Conservation (phyloP, 2,113 vertebrate species). For the Hirundichthys speculiger region DNA sequence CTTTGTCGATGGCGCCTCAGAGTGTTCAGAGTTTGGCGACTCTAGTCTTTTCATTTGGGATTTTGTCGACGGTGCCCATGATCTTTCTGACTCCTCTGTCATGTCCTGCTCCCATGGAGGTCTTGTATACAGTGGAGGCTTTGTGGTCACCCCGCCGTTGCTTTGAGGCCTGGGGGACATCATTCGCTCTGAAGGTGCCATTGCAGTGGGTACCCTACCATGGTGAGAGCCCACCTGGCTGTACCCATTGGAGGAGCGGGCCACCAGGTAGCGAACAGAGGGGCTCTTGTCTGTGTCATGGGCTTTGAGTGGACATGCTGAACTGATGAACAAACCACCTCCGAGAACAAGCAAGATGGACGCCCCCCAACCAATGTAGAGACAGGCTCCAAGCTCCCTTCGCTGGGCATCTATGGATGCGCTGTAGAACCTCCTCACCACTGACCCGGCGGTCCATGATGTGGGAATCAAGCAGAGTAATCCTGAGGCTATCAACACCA, state of each 20-base stretch:
- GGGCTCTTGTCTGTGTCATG: slow-evolving; percentile 77
- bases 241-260: slow-evolving; percentile 59
- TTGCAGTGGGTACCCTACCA: slow-evolving; percentile 27
- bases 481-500: slow-evolving; percentile 79
- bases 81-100: slow-evolving; percentile 39
- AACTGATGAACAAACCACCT: slow-evolving; percentile 87
- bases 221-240: slow-evolving; percentile 28
- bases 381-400: slow-evolving; percentile 86
- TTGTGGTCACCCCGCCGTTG: slow-evolving; percentile 23
- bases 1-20: slow-evolving; percentile 59
- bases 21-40: slow-evolving; percentile 49
- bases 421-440: slow-evolving; percentile 90
- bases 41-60: slow-evolving; percentile 61
- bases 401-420: slow-evolving; percentile 81
- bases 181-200: slow-evolving; percentile 24
- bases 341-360: slow-evolving; percentile 85
- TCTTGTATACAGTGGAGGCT: slow-evolving; percentile 34
- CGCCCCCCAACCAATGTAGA: slow-evolving; percentile 92
- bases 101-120: slow-evolving; percentile 18
- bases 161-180: slow-evolving; percentile 33
- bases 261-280: slow-evolving; percentile 84
- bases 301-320: slow-evolving; percentile 70
- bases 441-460: slow-evolving; percentile 84
- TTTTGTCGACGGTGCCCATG: slow-evolving; percentile 65
- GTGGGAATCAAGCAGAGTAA: slow-evolving; percentile 86